These are phyloP conservation scores for Drosophila maculinotata DNA, from an alignment of 2,888 invertebrate species.

Conservation along the genomic window DNA sequence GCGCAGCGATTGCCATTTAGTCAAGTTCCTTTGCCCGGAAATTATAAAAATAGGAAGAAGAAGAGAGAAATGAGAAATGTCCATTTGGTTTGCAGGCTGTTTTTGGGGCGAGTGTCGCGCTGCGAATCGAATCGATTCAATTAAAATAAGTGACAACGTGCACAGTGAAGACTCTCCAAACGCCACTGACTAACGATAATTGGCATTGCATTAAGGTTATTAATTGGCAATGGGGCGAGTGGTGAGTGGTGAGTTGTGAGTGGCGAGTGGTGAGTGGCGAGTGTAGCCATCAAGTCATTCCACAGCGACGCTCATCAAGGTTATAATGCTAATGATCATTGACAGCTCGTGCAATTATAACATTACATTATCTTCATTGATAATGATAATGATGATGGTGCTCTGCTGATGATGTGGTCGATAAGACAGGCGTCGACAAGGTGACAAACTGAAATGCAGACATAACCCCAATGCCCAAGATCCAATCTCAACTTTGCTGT, in stretches of 20 bases:
- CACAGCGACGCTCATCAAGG: conserved; percentile 1
- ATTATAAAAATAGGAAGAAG: conserved; percentile 50
- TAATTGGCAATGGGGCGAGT: conserved; percentile 59
- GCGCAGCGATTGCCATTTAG: conserved; percentile 47
- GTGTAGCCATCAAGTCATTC: conserved; percentile 10
- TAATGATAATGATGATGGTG: conserved; percentile 8
- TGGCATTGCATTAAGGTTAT: conserved; percentile 77
- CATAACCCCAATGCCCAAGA: conserved; percentile 5
- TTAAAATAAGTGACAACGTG: conserved; percentile 76
- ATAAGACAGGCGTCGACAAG: conserved; percentile 25
- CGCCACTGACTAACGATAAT: conserved; percentile 67
- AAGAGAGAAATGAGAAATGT: conserved; percentile 3
- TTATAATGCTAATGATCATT: conserved; percentile 49
- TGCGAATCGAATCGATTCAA: conserved; percentile 69
- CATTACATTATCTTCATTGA: conserved; percentile 21
- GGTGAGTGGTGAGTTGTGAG: no score
- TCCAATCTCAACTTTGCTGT: conserved; percentile 11
- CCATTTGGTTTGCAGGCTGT: conserved; percentile 25
- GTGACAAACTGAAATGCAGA: conserved; percentile 29
- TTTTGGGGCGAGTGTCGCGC: conserved; percentile 1
- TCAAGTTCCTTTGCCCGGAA: conserved; percentile 68
- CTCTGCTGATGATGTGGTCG: conserved; percentile 24
- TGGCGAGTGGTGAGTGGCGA: not conserved
- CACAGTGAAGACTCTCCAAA: conserved; percentile 26
- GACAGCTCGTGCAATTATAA: conserved; percentile 38